Evolutionary conservation across 2,113 vertebrate species (phyloP).

Genomic region (Gobiocypris rarus): DNA sequence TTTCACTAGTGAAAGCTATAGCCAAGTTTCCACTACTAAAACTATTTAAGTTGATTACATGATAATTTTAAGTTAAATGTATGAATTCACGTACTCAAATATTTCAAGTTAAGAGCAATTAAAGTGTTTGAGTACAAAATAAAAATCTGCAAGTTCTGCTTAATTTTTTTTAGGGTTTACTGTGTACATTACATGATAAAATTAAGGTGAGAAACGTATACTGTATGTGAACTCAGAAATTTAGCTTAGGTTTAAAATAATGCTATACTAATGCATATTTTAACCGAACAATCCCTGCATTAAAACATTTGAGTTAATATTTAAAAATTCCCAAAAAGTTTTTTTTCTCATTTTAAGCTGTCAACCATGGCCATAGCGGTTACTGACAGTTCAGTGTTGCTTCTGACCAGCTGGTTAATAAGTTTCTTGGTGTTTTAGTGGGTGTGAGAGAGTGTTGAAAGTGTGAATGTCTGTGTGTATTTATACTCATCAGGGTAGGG

Average conservation of each 20-base stretch:
- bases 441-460: neutral
- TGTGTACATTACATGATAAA: too few species aligned
- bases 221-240: neutral
- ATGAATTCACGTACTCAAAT: too few species aligned
- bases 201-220: neutral
- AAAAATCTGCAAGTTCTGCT: too few species aligned
- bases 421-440: slow-evolving; percentile 29
- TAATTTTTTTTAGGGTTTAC: too few species aligned
- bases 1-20: too few species aligned
- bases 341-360: neutral
- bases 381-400: neutral
- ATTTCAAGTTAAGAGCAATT: too few species aligned
- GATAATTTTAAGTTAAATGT: too few species aligned
- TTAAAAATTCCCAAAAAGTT: too few species aligned
- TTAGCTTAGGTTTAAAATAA: too few species aligned
- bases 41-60: too few species aligned
- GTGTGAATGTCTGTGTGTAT: slow-evolving; percentile 30
- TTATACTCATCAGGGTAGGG: slow-evolving; percentile 12
- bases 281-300: neutral
- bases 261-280: neutral
- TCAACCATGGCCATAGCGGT: neutral
- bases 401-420: neutral
- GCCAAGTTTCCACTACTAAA: too few species aligned
- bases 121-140: too few species aligned
- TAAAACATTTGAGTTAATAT: neutral